Percentiles rank a stretch among this genome's conserved stretches.
These are phyloP conservation scores for Wiebesia pumilae DNA, from an alignment of 1,140 invertebrate genomes.

Conservation along the genomic window DNA sequence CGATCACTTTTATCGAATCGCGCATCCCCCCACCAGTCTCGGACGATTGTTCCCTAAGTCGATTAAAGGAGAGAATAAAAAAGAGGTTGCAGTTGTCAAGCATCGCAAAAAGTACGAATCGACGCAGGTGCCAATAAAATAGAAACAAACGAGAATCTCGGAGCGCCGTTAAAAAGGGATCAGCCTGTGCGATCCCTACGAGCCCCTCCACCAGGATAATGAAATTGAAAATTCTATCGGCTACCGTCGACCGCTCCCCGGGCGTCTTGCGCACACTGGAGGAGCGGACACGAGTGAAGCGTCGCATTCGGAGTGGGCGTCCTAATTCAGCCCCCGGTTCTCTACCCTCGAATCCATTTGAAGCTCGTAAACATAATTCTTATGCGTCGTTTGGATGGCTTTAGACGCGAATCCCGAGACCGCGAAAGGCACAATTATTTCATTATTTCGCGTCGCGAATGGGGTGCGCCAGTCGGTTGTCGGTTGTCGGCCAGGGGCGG, in stretches of 20 bases:
- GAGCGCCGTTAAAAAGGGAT: slow-evolving; percentile 47
- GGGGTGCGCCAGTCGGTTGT: too few species aligned
- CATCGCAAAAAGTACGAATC: neutral
- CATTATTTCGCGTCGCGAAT: slow-evolving; percentile 62
- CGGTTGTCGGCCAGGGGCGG: neutral
- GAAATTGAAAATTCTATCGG: slow-evolving; percentile 51
- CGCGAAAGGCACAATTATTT: slow-evolving; percentile 72
- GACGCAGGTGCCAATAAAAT: slow-evolving; percentile 21
- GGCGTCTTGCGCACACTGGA: neutral
- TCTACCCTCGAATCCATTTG: slow-evolving; percentile 57
- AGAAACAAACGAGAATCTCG: slow-evolving; percentile 47
- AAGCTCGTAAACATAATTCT: slow-evolving; percentile 75
- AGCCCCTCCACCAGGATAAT: slow-evolving; percentile 10
- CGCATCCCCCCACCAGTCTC: neutral
- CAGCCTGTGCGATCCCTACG: neutral
- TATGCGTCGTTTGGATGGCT: slow-evolving; percentile 73
- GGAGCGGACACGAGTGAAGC: neutral
- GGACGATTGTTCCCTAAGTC: neutral
- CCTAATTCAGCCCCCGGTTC: too few species aligned
- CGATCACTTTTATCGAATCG: neutral
- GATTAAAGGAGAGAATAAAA: neutral
- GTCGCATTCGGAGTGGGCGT: too few species aligned
- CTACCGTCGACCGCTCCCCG: neutral
- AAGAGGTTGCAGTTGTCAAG: neutral
- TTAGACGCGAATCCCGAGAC: slow-evolving; percentile 69